Evolutionary conservation across 2,888 invertebrate species (phyloP), one percentile per base, ranked within the genome.

Genomic region (Antitype chi): DNA sequence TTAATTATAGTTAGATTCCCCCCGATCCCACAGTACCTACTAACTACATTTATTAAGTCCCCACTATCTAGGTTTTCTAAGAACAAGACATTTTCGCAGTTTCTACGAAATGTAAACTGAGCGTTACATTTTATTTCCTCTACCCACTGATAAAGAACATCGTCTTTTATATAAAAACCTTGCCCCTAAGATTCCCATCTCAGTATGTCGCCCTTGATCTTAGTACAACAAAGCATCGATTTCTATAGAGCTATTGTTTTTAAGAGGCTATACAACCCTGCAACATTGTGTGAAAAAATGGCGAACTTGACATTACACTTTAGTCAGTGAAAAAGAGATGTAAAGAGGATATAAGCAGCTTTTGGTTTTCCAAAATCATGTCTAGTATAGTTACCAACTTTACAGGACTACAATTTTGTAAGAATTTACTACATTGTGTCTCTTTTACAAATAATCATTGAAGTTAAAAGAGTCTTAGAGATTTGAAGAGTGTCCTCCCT

Each of bases 191-290:
- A 38, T 57, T 64, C 67, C 60, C n/a, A 63, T 78, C 69, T 69
- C 55, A 23, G 71, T 79, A 75, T 80, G 59, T 87, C 73, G 81
- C 82, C 88, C 89, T 91, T 90, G 89, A 90, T 90, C 87, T 88
- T 83, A 87, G 80, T 87, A 86, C 85, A 85, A 91, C 90, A 92
- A 93, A 92, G 92, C 89, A 87, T 82, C 86, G 85, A 89, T 90
- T 90, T 92, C 88, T 90, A 91, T 90, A 88, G 90, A 88, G 88
- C 90, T 84, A 89, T 94, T 94, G 94, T 94, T 91, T 90, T 89
- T 85, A 84, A 66, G 89, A 93, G 92, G 80, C 90, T 90, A 90
- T 91, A 90, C 89, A 92, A 88, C 72, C 74, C 78, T 62, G 83
- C 80, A 89, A 91, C 91, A 91, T 90, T 91, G 90, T 79, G 67